phyloP scores from a whole-genome alignment of 2,113 vertebrate species.

The Microcebus jonahi region DNA sequence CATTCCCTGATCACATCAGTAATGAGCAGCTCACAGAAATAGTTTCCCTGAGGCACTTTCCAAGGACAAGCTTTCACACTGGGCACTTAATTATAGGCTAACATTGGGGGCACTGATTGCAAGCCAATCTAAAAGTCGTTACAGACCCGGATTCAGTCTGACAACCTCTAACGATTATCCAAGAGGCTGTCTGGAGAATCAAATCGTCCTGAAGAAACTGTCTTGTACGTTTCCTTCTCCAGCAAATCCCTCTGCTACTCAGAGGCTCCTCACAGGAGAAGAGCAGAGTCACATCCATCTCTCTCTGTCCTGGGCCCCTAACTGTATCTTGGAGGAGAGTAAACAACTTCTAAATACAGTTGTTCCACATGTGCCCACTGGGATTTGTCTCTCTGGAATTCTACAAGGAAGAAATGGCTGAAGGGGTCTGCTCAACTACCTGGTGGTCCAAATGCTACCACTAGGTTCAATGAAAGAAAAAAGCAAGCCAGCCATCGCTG shows the following conservation, averaged over 20 bases:
- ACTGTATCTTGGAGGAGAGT: fast-evolving
- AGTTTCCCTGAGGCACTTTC: not conserved
- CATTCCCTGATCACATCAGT: not conserved
- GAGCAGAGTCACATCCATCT: not conserved
- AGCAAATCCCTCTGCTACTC: not conserved
- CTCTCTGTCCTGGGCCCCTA: not conserved
- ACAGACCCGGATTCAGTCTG: not conserved
- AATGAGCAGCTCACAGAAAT: not conserved
- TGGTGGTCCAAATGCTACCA: not conserved
- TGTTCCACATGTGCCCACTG: not conserved
- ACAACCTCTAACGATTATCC: not conserved
- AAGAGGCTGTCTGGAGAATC: not conserved
- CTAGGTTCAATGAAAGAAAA: not conserved
- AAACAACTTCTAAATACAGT: not conserved
- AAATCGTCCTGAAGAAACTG: not conserved
- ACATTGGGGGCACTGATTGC: slow-evolving; percentile 34
- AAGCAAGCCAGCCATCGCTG: not conserved
- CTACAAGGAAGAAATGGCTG: not conserved
- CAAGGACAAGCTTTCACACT: not conserved
- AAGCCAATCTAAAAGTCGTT: slow-evolving; percentile 29
- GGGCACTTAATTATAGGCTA: slow-evolving; percentile 24
- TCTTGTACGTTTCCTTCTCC: not conserved
- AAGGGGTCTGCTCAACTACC: not conserved
- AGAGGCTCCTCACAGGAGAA: not conserved
- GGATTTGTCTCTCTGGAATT: not conserved